These are phyloP conservation scores for Solea solea DNA, from an alignment of 2,113 vertebrate species.

Conservation along the genomic window DNA sequence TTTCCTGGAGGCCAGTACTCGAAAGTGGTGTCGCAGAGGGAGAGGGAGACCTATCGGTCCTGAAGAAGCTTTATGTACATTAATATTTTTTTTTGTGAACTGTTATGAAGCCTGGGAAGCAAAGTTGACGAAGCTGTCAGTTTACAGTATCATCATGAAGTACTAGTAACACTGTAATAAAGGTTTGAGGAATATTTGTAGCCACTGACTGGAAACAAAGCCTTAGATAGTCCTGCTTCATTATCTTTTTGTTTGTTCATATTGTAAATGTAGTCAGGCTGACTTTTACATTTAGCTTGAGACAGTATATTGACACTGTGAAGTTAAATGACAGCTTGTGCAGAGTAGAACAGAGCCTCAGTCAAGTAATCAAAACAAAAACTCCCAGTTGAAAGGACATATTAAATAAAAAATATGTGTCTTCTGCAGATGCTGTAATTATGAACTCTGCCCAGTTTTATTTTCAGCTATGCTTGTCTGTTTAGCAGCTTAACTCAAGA, in stretches of 20 bases:
- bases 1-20: conserved; percentile 31
- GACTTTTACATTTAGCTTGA: not conserved
- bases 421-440: not conserved
- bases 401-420: not conserved
- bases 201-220: not conserved
- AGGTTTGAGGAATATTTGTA: not conserved
- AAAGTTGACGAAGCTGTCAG: not conserved
- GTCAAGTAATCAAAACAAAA: not conserved
- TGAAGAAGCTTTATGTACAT: conserved; percentile 6
- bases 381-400: conserved; percentile 11
- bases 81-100: conserved; percentile 21
- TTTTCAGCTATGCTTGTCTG: too few species aligned
- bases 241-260: conserved; percentile 3
- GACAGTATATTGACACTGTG: not conserved
- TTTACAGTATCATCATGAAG: conserved; percentile 16
- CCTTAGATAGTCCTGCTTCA: not conserved
- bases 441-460: too few species aligned
- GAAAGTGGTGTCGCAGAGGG: conserved; percentile 32
- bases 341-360: not conserved
- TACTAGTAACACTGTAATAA: conserved; percentile 22
- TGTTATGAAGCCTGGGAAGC: not conserved
- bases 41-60: conserved; percentile 20
- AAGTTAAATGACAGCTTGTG: not conserved
- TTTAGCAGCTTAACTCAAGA: too few species aligned
- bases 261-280: not conserved